These are phyloP conservation scores for Cryptocephalus primarius DNA, from an alignment of 2,888 invertebrate species.

Conservation along the genomic window DNA sequence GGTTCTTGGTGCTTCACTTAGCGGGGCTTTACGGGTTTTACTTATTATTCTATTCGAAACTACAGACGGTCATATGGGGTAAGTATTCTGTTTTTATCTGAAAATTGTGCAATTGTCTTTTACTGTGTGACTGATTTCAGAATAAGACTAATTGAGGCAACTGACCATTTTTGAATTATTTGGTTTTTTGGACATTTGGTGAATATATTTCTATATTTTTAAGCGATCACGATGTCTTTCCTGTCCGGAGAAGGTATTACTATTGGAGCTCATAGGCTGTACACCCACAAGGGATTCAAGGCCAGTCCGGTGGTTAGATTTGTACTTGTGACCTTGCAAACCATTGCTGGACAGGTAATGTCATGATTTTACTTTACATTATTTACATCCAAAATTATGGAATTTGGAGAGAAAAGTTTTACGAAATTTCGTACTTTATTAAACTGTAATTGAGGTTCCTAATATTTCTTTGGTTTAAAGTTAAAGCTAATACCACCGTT, in stretches of 20 bases:
- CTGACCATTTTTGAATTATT: too few species aligned
- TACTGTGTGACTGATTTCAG: too few species aligned
- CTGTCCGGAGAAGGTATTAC: constrained; percentile 51
- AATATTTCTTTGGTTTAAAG: too few species aligned
- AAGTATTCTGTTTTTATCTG: constrained; percentile 9
- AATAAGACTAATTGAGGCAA: too few species aligned
- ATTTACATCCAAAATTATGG: too few species aligned
- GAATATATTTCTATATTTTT: constrained; percentile 7
- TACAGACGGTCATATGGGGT: constrained; percentile 15
- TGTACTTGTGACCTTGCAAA: constrained; percentile 53
- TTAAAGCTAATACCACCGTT: too few species aligned
- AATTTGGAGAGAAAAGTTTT: too few species aligned
- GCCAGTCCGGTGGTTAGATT: constrained; percentile 52
- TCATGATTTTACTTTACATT: too few species aligned
- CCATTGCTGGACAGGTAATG: constrained; percentile 68
- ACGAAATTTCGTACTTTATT: too few species aligned
- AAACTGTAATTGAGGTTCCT: too few species aligned
- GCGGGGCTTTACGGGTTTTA: constrained; percentile 39
- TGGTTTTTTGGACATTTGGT: not conserved
- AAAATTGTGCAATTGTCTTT: too few species aligned
- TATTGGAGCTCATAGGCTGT: constrained; percentile 71
- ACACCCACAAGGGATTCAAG: constrained; percentile 69
- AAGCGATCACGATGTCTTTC: constrained; percentile 9
- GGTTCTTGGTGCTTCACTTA: constrained; percentile 46
- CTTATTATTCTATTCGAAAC: constrained; percentile 23